Base-by-base conservation (phyloP, 2,888 invertebrate species). In the Athalia rosae region DNA sequence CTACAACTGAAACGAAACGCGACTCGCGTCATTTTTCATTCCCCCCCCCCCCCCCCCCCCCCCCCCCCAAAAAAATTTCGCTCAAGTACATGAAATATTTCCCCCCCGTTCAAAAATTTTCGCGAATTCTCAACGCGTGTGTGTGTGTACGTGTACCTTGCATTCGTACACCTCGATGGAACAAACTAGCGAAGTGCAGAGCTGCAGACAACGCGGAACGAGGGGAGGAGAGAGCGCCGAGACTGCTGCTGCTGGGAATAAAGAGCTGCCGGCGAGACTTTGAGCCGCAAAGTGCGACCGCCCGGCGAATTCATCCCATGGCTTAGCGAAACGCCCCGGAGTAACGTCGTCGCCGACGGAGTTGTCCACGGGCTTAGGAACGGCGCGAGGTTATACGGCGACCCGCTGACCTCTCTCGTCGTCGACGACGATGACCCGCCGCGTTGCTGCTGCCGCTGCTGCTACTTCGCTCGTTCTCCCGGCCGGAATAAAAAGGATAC, bases 261-360 rank as follows among this genome's bases (percentile, higher is more conserved):
- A 80, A 81, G 78, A 82, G 82, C 76, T 79, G 79, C 78, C 78
- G 78, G 81, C 79, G 80, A 82, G 80, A 84, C 83, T 84, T 81
- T 80, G 80, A 82, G 81, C 83, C 82, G 81, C 81, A 80, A 84
- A 84, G 79, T 80, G 81, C 77, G 78, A 79, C 79, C 82, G 82
- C 84, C 83, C 73, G 71, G 77, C 79, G 81, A 85, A 84, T 84
- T 84, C 84, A 81, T 84, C 85, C 83, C 80, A 83, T 81, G 83
- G 85, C 85, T 85, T 85, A 84, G 85, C 85, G 83, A 78, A 79
- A 76, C 9, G 67, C 58, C 50, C 58, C 7, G 13, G 8, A 58
- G 8, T 41, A n/a, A n/a, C 15, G 3, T 28, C n/a, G 43, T 76
- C 56, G 45, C 41, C 63, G 62, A 58, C 71, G 56, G 58, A 71